Percentiles rank a stretch among this genome's conserved stretches.
These are phyloP conservation scores for Merluccius polli DNA, from an alignment of 2,797 vertebrate species.

Conservation along the genomic window DNA sequence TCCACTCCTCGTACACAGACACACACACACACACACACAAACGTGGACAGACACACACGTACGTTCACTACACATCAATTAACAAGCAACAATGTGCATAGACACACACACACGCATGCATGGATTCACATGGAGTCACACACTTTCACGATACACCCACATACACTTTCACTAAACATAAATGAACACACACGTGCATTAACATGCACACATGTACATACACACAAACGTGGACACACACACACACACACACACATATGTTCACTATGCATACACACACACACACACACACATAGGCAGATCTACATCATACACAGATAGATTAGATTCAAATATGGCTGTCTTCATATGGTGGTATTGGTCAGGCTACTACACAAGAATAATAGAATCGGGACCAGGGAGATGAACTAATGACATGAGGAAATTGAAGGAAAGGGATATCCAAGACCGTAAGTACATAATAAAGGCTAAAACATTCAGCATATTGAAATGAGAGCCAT, in stretches of 20 bases:
- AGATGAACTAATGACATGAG: slow-evolving; percentile 9
- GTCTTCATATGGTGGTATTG: slow-evolving; percentile 2
- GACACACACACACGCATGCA: slow-evolving; percentile 2
- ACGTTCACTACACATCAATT: neutral
- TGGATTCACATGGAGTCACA: neutral
- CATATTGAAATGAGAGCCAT: slow-evolving; percentile 62
- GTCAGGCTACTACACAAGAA: slow-evolving; percentile 38
- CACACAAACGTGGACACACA: slow-evolving; percentile 16
- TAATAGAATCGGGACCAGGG: slow-evolving; percentile 28
- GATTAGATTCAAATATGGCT: too few species aligned
- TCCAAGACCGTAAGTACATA: too few species aligned
- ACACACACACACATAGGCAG: slow-evolving; percentile 13
- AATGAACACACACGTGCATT: too few species aligned
- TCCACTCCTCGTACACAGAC: slow-evolving; percentile 8
- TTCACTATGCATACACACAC: neutral
- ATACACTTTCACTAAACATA: neutral
- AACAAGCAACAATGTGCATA: too few species aligned
- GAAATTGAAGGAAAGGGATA: slow-evolving; percentile 17
- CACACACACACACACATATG: neutral
- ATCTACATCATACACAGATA: neutral
- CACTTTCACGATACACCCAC: neutral
- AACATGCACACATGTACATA: slow-evolving; percentile 29
- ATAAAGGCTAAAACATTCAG: slow-evolving; percentile 48
- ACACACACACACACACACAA: slow-evolving; percentile 14
- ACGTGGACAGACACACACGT: slow-evolving; percentile 4